Conservation (phyloP, 1,140 invertebrate species). For the Halesus radiatus region DNA sequence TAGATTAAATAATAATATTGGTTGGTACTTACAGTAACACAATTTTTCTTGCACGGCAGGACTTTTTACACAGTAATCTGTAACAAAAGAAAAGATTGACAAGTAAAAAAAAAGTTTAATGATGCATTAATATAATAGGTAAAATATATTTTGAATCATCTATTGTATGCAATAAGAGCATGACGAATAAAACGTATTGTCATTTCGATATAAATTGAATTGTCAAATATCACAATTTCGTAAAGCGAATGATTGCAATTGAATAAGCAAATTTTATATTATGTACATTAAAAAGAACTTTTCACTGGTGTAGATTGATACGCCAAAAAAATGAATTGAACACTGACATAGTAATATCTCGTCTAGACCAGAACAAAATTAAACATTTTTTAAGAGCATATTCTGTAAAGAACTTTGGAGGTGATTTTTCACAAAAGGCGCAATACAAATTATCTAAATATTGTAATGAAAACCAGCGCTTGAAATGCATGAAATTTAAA, state of each 20-base stretch:
- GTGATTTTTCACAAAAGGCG: background rate
- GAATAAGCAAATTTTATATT: no score
- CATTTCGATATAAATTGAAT: no score
- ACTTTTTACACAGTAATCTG: no score
- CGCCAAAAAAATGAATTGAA: background rate
- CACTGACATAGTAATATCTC: background rate
- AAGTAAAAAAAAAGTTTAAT: no score
- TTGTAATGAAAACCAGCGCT: background rate
- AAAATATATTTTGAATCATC: no score
- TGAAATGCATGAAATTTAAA: conserved; percentile 11
- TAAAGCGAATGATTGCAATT: no score
- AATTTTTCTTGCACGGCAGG: background rate
- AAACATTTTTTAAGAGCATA: background rate
- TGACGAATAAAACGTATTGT: no score
- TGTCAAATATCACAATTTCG: no score
- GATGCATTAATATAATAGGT: no score
- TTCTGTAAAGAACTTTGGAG: background rate
- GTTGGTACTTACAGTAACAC: background rate
- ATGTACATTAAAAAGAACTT: no score
- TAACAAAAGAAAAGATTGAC: no score
- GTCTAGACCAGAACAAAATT: background rate
- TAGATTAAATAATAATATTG: background rate
- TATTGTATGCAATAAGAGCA: no score
- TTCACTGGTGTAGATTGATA: background rate
- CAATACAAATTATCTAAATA: background rate